These are phyloP conservation scores for Margarornis squamiger DNA, from an alignment of 2,797 vertebrate genomes.

Conservation along the genomic window DNA sequence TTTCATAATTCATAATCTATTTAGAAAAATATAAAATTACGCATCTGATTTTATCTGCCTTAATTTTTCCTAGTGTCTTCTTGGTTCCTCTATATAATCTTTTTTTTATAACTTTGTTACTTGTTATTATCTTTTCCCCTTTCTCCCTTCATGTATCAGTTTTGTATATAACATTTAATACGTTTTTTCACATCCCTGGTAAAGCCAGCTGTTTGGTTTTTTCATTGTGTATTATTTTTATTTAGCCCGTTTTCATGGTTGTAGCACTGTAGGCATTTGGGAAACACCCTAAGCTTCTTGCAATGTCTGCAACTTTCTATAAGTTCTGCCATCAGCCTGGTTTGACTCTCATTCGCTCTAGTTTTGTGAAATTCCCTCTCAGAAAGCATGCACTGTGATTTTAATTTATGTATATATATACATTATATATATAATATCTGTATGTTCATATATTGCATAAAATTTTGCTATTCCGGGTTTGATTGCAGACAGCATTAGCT, in stretches of 20 bases:
- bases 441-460: background rate
- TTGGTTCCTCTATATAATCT: background rate
- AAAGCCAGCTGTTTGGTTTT: background rate
- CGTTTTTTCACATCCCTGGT: conserved; percentile 10
- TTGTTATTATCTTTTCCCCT: background rate
- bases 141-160: background rate
- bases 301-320: conserved; percentile 7
- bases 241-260: background rate
- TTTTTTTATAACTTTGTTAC: background rate
- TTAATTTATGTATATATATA: background rate
- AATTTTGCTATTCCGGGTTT: background rate
- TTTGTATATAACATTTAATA: background rate
- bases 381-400: background rate
- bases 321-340: background rate
- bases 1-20: background rate
- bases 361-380: background rate
- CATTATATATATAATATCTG: background rate
- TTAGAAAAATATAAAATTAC: background rate
- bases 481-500: background rate
- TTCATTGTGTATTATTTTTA: background rate
- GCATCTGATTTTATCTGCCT: background rate
- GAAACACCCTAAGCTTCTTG: background rate
- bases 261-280: background rate
- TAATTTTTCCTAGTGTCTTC: background rate
- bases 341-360: background rate